Base-by-base conservation (phyloP, 2,113 vertebrate species). In the Perca schrenkii region DNA sequence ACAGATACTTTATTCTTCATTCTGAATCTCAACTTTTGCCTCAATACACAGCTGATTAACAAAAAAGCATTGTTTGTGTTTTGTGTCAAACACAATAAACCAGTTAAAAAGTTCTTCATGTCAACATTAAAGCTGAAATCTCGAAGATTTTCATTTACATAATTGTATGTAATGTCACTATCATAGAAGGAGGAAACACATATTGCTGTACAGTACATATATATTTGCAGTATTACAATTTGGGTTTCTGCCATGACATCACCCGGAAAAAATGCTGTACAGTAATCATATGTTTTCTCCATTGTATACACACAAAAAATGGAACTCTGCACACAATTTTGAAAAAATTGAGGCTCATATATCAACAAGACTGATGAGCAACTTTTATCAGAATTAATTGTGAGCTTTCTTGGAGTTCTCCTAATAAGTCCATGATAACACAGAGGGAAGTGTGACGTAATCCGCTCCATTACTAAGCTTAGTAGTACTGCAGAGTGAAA, bases 11-110 rank as follows among this genome's bases (percentile, higher is more conserved):
- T 21, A 40, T 50, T 25, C 56, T 14, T 22, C 25, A 7, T 0
- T 47, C 56, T 83, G 61, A 88, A 50, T 63, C 28, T 62, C 34
- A 57, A 47, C 40, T 34, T 56, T 47, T 22, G 54, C 43, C 4
- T 67, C 54, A 76, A 76, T 72, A 88, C 57, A 85, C 17, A 36
- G 36, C 50, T 15, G 16, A 78, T 40, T 1, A 56, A 17, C 21
- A 13, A 58, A 49, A 19, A 63, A 14, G 14, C 0, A 12, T 13
- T 28, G 60, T 54, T n/a, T 25, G 64, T 74, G 1, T 81, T 76
- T 50, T 54, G 25, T 68, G 52, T 67, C 21, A 21, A n/a, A 28
- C 43, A 3, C 15, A 61, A 47, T 28, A 36, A 11, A 16, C 0
- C 1, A 7, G 15, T 47, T 47, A 8, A 60, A 49, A 61, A 34